phyloP scores from a whole-genome alignment of 2,888 invertebrate genomes.

The Deilephila elpenor region DNA sequence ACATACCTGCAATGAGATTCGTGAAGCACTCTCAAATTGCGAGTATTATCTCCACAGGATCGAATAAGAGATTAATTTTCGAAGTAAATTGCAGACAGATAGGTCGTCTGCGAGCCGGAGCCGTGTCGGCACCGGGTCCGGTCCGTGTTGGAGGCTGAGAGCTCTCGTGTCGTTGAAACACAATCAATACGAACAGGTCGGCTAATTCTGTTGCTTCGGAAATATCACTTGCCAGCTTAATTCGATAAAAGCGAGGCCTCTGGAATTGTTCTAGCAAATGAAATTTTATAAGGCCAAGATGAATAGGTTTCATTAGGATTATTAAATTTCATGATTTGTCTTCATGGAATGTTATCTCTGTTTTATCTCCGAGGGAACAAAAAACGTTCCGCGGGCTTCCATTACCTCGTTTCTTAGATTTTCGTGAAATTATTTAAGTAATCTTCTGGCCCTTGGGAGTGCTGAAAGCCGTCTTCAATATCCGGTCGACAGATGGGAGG shows the following conservation, averaged over 20 bases:
- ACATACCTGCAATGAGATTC: slow-evolving; percentile 26
- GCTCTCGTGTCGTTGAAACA: slow-evolving; percentile 10
- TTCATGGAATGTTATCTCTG: slow-evolving; percentile 23
- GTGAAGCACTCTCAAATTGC: slow-evolving; percentile 12
- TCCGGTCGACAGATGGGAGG: slow-evolving; percentile 24
- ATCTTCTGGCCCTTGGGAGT: slow-evolving; percentile 19
- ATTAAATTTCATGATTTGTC: slow-evolving; percentile 31
- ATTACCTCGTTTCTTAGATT: slow-evolving; percentile 29
- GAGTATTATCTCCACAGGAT: slow-evolving; percentile 13
- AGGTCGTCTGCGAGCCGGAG: neutral
- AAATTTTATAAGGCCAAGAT: slow-evolving; percentile 27
- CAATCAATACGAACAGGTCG: slow-evolving; percentile 9
- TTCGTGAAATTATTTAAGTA: slow-evolving; percentile 23
- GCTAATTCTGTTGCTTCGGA: slow-evolving; percentile 19
- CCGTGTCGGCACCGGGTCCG: neutral
- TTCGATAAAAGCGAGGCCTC: slow-evolving; percentile 24
- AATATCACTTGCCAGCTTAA: slow-evolving; percentile 9
- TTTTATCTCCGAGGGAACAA: slow-evolving; percentile 28
- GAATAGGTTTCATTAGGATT: slow-evolving; percentile 31
- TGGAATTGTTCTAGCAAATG: slow-evolving; percentile 23
- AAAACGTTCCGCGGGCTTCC: slow-evolving; percentile 22
- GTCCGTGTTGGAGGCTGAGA: neutral
- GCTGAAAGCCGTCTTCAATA: slow-evolving; percentile 17
- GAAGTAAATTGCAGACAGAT: slow-evolving; percentile 18
- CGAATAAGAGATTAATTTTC: slow-evolving; percentile 24